Conservation (phyloP, 2,888 invertebrate genomes). For the Limnephilus marmoratus region DNA sequence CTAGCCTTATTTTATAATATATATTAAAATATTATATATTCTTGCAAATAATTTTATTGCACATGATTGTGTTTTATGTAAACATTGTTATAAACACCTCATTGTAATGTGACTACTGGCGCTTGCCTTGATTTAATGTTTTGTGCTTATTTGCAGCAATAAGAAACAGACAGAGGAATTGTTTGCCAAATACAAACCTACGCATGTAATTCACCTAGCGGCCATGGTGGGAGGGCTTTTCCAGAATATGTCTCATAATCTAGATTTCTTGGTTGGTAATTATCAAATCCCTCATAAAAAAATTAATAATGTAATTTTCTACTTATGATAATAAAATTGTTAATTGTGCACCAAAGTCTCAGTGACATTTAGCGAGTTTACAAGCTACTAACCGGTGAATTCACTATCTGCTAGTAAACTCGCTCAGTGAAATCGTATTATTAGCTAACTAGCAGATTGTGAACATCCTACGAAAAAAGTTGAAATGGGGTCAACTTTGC, state of each 20-base stretch:
- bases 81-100: neutral
- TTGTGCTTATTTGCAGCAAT: conserved; percentile 77
- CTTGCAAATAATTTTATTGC: neutral
- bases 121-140: neutral
- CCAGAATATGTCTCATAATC: conserved; percentile 95
- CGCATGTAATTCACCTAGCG: conserved; percentile 93
- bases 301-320: too few species aligned
- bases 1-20: neutral
- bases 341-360: too few species aligned
- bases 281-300: too few species aligned
- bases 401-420: too few species aligned
- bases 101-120: too few species aligned
- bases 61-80: neutral
- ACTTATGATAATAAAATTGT: too few species aligned
- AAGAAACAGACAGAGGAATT: conserved; percentile 83
- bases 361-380: too few species aligned
- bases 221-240: conserved; percentile 99
- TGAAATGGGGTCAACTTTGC: too few species aligned
- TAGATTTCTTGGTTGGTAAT: conserved; percentile 90
- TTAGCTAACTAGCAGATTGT: too few species aligned
- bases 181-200: conserved; percentile 90
- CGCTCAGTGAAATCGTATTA: too few species aligned
- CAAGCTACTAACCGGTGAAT: too few species aligned
- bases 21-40: neutral
- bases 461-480: too few species aligned